A percentile compares a stretch with the other conserved stretches of the same genome.
Conservation (phyloP, 2,113 vertebrate species). For the Catharus fuscescens region DNA sequence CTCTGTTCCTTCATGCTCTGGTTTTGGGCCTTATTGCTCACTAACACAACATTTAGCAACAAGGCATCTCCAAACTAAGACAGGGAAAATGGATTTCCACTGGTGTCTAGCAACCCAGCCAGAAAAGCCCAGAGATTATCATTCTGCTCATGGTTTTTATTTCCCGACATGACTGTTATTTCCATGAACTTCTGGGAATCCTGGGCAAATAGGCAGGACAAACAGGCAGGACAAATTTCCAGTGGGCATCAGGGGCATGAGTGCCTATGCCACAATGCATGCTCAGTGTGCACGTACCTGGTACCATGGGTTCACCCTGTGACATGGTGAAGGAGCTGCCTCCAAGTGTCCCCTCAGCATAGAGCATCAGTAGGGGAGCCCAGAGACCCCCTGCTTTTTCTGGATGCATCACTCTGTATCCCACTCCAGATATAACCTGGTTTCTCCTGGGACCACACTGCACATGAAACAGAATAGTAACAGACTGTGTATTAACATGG, state of each 20-base stretch:
- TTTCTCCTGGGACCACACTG: neutral
- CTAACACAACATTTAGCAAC: neutral
- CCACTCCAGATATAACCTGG: neutral
- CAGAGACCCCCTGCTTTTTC: neutral
- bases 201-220: neutral
- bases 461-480: neutral
- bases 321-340: fast-evolving
- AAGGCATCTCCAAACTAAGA: neutral
- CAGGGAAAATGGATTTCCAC: neutral
- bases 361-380: neutral
- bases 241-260: too few species aligned
- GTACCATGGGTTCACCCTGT: fast-evolving
- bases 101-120: fast-evolving
- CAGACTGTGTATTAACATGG: neutral
- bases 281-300: fast-evolving
- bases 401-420: neutral
- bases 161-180: neutral
- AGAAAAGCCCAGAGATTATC: neutral
- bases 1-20: neutral
- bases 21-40: neutral
- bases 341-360: fast-evolving
- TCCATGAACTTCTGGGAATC: neutral
- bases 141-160: neutral
- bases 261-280: fast-evolving
- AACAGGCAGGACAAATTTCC: neutral